Evolutionary conservation across 64 coral and sea anemone genomes (phyloP), one percentile per base, ranked within the genome.

Genomic region (Pocillopora verrucosa): DNA sequence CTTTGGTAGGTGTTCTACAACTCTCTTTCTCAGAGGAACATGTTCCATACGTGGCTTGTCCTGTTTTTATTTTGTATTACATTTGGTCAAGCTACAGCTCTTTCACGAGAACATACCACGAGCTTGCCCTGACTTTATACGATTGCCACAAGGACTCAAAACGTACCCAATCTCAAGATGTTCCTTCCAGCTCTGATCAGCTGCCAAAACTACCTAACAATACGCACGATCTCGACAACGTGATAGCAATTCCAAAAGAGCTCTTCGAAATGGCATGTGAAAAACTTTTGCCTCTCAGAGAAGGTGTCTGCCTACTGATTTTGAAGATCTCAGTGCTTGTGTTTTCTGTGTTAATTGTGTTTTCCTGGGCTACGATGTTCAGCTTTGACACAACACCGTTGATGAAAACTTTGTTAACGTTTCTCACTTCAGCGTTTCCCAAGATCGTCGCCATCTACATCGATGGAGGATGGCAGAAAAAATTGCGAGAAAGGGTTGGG

Each of bases 81-180:
- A 11, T 83, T 15, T 83, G 60, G 80, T 38, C 60, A 41, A 83
- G 80, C 61, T 83, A 83, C 60, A 83, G 80, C 61, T 68, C 61
- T 41, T 83, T 83, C 22, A 67, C 61, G 10, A 83, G 38, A 34
- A 65, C 45, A 83, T 83, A 83, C 35, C 80, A 83, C 3, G 80
- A 83, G 37, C 80, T 83, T 19, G 16, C 61, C 22, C 15, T 83
- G n/a, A 22, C 35, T 16, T 19, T 83, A 3, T 67, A 41, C 22
- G 45, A 65, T 45, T 35, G 13, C 22, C 45, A 67, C 16, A 36
- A 68, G 10, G 9, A 65, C 63, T 34, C 24, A 16, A 57, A 30
- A 61, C 12, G 36, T 13, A 0, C 34, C 13, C 25, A 34, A 34
- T 14, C 14, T 15, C 6, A 25, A 16, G 79, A 1, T 9, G n/a